Conservation (phyloP, 2,797 vertebrate genomes). For the Podargus strigoides region DNA sequence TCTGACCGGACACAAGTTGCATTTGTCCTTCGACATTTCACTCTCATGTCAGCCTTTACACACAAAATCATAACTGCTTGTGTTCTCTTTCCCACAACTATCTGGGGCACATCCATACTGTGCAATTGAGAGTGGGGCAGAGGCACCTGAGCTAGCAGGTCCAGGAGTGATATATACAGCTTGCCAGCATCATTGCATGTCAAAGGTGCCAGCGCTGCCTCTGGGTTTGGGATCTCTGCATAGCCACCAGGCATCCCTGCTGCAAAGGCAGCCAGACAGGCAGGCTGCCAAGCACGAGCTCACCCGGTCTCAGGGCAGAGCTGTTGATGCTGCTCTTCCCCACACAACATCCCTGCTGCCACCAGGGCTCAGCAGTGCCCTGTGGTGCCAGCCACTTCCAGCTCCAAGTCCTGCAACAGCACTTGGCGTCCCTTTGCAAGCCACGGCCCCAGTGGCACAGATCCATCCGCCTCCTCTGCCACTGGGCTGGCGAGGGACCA, state of each 20-base stretch:
- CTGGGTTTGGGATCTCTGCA: background rate
- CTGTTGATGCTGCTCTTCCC: background rate
- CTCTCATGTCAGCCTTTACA: background rate
- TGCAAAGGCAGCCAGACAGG: background rate
- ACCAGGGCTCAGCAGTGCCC: background rate
- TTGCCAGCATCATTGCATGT: background rate
- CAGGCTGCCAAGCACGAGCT: conserved; percentile 9
- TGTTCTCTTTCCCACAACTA: background rate
- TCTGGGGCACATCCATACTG: background rate
- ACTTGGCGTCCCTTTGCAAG: background rate
- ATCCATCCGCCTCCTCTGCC: background rate
- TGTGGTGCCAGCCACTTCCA: background rate
- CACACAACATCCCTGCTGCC: background rate
- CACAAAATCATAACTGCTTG: accelerated
- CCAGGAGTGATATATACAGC: background rate
- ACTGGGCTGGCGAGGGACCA: background rate
- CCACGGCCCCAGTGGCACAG: background rate
- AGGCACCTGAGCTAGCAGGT: background rate
- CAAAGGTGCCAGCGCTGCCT: background rate
- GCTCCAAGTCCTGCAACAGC: background rate
- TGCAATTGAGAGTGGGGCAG: background rate
- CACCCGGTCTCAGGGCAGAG: background rate
- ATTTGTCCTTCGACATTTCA: background rate
- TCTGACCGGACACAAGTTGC: background rate
- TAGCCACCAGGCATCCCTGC: background rate